Evolutionary conservation across 2,797 vertebrate genomes (phyloP), one percentile per base, ranked within the genome.

Genomic region (Gorsachius magnificus): DNA sequence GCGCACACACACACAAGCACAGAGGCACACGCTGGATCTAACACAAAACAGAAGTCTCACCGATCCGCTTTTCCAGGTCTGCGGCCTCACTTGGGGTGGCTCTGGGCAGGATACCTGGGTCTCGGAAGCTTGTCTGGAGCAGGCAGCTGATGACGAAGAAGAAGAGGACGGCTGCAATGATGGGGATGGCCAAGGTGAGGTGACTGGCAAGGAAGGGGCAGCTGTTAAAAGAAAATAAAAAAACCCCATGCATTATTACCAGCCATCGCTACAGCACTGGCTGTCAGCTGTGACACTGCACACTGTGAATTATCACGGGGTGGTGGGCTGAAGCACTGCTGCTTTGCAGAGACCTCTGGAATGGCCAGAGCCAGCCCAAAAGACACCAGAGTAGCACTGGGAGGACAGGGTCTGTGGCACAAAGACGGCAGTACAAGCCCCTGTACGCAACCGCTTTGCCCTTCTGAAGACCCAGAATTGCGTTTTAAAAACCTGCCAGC

Each of bases 31-130:
- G 13, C 58, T 11, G 18, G 56, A 26, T 16, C 41, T 28, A 20
- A 7, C 29, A 21, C 17, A n/a, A 35, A 51, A 9, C 2, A 19
- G 35, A 41, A 63, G 63, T 48, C 97, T 98, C 97, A 99, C 99
- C 99, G 24, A 99, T 99, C 89, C 99, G 98, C 90, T 98, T 99
- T 94, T 99, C 99, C 95, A 99, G 97, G 96, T 99, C 99, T 4
- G 98, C 99, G 5, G 99, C 99, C 97, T 99, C 99, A 33, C 99
- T 99, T 38, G 98, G 98, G 8, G 98, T 99, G 96, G 99, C 99
- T 97, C 99, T 98, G 72, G 99, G 99, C 95, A 99, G 98, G 96
- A 99, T 99, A 31, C 99, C 99, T 0, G 99, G 99, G 94, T 99
- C 99, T 35, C 99, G 99, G 97, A 99, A 99, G 97, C 99, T 99